Base-by-base conservation (phyloP, 2,113 vertebrate species). In the Orycteropus afer region DNA sequence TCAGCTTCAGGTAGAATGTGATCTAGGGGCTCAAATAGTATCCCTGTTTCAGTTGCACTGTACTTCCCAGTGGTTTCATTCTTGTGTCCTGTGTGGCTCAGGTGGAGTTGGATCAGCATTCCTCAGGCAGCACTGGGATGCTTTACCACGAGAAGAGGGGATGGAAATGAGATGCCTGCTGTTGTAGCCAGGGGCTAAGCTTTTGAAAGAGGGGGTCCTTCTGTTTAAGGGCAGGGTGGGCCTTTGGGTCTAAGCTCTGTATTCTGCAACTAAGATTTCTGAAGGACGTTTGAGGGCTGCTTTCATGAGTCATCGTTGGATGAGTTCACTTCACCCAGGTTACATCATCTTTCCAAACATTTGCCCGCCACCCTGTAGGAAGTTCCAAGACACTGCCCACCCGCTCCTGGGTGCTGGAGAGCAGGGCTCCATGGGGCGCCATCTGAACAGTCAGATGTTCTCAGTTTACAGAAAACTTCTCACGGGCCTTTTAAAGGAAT, bases 301-400 rank as follows among this genome's bases (percentile, higher is more conserved):
- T 47, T 67, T 25, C 9, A 18, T 91, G 94, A 96, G 63, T 94
- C 93, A 94, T 49, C 25, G 29, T 51, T 34, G 69, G 82, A 61
- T 96, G 95, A 86, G 63, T 92, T 82, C 90, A 69, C 79, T 78
- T 91, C 17, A 40, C 63, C 40, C 94, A 63, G 76, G 77, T 94
- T 76, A 92, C 32, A 3, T 97, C 95, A 97, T 63, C 27, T 69
- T 79, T 55, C 80, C 57, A 71, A 8, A 85, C 91, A 63, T 79
- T 82, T 88, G 93, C 42, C n/a, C 57, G 69, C 34, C n/a, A 7
- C 49, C 65, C 89, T 63, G 80, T n/a, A 27, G 23, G 42, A 83
- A 89, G 47, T 91, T 40, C 17, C 25, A 20, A 47, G 84, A 73
- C 53, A 23, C 51, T 67, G 89, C 74, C 90, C 1, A 9, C 79